Percentiles rank a stretch among this genome's conserved stretches.
Conservation (phyloP, 2,888 invertebrate genomes). For the Eristalis tenax region DNA sequence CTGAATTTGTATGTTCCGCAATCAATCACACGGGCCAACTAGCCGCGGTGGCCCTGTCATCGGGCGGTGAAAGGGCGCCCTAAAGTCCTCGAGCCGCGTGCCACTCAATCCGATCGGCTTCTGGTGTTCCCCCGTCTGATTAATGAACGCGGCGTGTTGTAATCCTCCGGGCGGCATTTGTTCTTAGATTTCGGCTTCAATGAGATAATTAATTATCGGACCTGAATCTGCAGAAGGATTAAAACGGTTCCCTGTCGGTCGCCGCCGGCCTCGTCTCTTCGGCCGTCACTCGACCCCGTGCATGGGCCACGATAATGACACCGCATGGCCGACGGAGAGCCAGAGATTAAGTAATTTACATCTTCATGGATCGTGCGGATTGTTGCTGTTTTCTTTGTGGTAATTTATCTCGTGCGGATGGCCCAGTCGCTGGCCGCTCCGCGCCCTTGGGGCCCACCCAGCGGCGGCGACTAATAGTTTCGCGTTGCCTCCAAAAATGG, state of each 20-base stretch:
- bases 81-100: neutral
- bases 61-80: constrained; percentile 25
- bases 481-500: constrained; percentile 13
- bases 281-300: too few relatives aligned
- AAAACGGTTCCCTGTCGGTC: neutral
- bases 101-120: constrained; percentile 21
- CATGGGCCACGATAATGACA: constrained; percentile 14
- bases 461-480: constrained; percentile 18
- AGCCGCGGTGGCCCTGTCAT: constrained; percentile 7
- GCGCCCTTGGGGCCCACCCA: neutral
- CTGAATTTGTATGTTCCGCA: constrained; percentile 15
- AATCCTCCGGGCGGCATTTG: constrained; percentile 30
- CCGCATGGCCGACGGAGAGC: constrained; percentile 5
- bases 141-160: constrained; percentile 33
- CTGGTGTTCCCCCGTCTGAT: constrained; percentile 21
- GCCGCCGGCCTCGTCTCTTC: neutral
- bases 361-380: constrained; percentile 35
- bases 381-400: neutral
- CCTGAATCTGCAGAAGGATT: constrained; percentile 21
- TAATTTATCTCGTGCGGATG: constrained; percentile 23
- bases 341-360: constrained; percentile 37
- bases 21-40: constrained; percentile 33
- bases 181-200: constrained; percentile 21
- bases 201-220: constrained; percentile 25
- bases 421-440: neutral